A percentile compares a stretch with the other conserved stretches of the same genome.
Evolutionary conservation across 23 tunicate genomes (phyloP).

Genomic region (Phallusia fumigata): DNA sequence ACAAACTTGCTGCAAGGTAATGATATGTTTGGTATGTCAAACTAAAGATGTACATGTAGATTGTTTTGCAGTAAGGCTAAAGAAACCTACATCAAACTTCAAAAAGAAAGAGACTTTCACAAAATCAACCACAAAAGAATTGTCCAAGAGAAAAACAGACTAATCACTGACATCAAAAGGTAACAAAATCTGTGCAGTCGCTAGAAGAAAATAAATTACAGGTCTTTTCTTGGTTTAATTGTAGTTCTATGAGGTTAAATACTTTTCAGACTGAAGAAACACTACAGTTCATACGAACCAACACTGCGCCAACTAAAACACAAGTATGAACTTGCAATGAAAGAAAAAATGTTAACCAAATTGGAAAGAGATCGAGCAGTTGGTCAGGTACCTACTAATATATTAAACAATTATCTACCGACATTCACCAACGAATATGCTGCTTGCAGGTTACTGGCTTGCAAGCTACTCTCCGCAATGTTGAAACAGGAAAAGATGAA

Average conservation of each 20-base stretch:
- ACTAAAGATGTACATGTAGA: background rate
- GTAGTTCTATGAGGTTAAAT: no score
- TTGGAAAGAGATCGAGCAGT: conserved; percentile 90
- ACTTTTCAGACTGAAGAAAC: conserved; percentile 76
- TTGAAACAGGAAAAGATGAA: conserved; percentile 74
- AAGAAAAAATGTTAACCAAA: conserved; percentile 91
- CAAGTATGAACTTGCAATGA: conserved; percentile 87
- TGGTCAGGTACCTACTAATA: conserved; percentile 51
- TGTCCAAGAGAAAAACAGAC: conserved; percentile 92
- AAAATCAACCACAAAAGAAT: conserved; percentile 86
- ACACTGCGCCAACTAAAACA: conserved; percentile 73
- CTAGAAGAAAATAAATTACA: background rate
- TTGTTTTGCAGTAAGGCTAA: conserved; percentile 52
- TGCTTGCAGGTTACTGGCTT: conserved; percentile 67
- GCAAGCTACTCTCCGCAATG: conserved; percentile 80
- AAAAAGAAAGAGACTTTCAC: conserved; percentile 95
- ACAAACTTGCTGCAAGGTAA: conserved; percentile 59
- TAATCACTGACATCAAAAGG: conserved; percentile 91
- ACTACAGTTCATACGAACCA: conserved; percentile 84
- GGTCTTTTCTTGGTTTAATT: background rate
- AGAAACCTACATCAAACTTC: conserved; percentile 72
- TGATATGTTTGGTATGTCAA: background rate
- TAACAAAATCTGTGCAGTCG: background rate
- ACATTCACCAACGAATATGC: background rate
- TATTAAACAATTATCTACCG: background rate